Percentiles rank a stretch among this genome's conserved stretches.
These are phyloP conservation scores for Miniopterus natalensis DNA, from an alignment of 2,113 vertebrate species.

Conservation along the genomic window DNA sequence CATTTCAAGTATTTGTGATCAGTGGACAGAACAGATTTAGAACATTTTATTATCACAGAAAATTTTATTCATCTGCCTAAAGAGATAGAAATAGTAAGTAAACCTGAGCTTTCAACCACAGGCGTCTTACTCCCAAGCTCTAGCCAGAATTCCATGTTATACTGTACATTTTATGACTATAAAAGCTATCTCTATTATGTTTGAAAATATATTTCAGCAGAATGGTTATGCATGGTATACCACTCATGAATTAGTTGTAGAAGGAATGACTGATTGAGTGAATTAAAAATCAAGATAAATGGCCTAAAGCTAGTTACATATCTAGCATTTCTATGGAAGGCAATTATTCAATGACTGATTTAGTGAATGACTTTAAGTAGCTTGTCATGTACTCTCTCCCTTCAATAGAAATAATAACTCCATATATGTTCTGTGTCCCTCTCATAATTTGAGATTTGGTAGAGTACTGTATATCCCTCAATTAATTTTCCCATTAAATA, in stretches of 20 bases:
- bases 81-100: background rate
- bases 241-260: background rate
- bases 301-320: background rate
- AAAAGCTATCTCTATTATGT: background rate
- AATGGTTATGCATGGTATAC: background rate
- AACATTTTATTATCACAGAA: background rate
- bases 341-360: conserved; percentile 26
- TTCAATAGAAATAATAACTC: background rate
- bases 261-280: background rate
- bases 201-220: background rate
- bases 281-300: conserved; percentile 2
- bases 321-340: background rate
- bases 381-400: background rate
- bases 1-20: background rate
- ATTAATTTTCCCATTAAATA: background rate
- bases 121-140: background rate
- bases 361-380: background rate
- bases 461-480: background rate
- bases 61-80: background rate
- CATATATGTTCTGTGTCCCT: background rate
- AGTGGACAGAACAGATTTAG: background rate
- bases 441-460: background rate
- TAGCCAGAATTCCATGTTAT: background rate
- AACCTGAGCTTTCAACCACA: background rate
- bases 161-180: background rate